Conservation (phyloP, 2,888 invertebrate species). For the Carcina quercana region DNA sequence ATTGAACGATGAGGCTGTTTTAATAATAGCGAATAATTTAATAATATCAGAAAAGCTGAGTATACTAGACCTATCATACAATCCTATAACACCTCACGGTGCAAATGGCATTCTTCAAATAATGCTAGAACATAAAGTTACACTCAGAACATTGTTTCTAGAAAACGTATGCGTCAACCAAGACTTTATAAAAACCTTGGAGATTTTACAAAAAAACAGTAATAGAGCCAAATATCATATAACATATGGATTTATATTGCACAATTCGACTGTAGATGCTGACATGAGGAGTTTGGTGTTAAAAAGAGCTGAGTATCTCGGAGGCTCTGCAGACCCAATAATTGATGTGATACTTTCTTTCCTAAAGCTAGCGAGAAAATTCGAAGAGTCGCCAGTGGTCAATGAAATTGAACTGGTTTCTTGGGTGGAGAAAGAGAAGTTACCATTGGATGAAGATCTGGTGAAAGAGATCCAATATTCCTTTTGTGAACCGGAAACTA, state of each 20-base stretch:
- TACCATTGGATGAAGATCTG: conserved; percentile 26
- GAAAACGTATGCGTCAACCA: conserved; percentile 29
- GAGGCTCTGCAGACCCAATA: conserved; percentile 15
- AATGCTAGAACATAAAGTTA: conserved; percentile 26
- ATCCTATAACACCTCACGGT: conserved; percentile 29
- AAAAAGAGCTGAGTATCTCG: conserved; percentile 28
- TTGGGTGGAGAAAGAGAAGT: conserved; percentile 14
- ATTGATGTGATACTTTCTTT: conserved; percentile 26
- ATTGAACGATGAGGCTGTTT: conserved; percentile 24
- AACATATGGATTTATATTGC: conserved; percentile 24
- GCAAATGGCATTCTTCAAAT: conserved; percentile 24
- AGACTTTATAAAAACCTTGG: no score
- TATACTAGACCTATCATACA: conserved; percentile 33
- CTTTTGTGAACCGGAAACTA: conserved; percentile 28
- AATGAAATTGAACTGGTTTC: no score
- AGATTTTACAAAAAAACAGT: no score
- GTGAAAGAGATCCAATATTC: conserved; percentile 23
- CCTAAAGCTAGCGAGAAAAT: conserved; percentile 18
- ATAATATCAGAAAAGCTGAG: conserved; percentile 24
- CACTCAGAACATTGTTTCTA: conserved; percentile 28
- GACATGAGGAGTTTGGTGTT: conserved; percentile 30
- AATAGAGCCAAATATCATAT: no score
- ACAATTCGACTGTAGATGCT: conserved; percentile 25
- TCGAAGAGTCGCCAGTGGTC: conserved; percentile 13
- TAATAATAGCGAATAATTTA: conserved; percentile 20